A percentile compares a stretch with the other conserved stretches of the same genome.
phyloP scores from a whole-genome alignment of 2,797 vertebrate species.

The Poeciliopsis paucimaculata region DNA sequence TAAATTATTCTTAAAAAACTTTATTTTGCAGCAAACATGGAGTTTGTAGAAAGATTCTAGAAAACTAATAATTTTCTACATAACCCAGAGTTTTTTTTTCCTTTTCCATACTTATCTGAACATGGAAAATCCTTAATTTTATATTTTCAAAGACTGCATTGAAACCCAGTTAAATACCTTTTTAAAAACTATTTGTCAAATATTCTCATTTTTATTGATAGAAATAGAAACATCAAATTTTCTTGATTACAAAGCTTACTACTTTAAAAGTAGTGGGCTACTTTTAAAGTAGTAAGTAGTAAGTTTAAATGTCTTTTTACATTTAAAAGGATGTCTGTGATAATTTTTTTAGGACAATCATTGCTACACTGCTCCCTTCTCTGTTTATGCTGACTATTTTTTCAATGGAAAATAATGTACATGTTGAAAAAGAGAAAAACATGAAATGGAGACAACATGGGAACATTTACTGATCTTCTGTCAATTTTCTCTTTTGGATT shows the following conservation, averaged over 20 bases:
- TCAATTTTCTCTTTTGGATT: too few relatives aligned
- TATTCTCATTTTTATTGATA: too few relatives aligned
- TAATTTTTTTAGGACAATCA: too few relatives aligned
- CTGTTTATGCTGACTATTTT: too few relatives aligned
- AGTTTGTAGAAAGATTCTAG: not conserved
- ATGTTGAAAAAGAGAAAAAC: too few relatives aligned
- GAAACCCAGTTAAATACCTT: not conserved
- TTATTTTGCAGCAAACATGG: not conserved
- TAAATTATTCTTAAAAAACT: not conserved
- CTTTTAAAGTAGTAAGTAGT: too few relatives aligned
- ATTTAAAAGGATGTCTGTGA: not conserved
- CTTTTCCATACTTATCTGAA: not conserved
- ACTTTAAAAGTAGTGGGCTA: too few relatives aligned
- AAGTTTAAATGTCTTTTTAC: too few relatives aligned
- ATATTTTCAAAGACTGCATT: not conserved
- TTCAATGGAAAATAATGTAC: too few relatives aligned
- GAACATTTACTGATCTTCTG: too few relatives aligned
- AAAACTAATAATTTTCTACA: not conserved
- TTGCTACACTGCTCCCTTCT: too few relatives aligned
- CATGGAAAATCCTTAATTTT: not conserved
- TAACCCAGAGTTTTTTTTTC: not conserved
- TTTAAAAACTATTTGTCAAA: not conserved
- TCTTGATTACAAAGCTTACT: not conserved
- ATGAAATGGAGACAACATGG: too few relatives aligned
- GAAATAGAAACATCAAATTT: not conserved